Percentiles rank a stretch among this genome's conserved stretches.
These are phyloP conservation scores for Drosophila limbata DNA, from an alignment of 2,888 invertebrate species.

Conservation along the genomic window DNA sequence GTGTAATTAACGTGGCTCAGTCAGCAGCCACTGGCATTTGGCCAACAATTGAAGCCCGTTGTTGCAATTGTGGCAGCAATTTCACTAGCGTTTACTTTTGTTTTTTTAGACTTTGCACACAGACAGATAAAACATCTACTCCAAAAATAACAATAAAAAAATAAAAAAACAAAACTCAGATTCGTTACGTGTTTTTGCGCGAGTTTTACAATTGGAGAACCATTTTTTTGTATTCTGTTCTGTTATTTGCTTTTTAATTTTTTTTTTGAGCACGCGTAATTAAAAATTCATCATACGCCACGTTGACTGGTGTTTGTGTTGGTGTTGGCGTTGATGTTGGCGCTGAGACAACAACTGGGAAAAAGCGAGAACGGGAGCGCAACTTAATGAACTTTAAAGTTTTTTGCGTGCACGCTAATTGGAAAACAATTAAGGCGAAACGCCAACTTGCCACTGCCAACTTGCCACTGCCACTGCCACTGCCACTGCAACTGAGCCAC, in stretches of 20 bases:
- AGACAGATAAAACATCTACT: slow-evolving; percentile 39
- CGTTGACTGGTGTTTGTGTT: slow-evolving; percentile 42
- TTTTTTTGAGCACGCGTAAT: slow-evolving; percentile 60
- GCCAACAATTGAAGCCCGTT: slow-evolving; percentile 57
- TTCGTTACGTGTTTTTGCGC: slow-evolving; percentile 41
- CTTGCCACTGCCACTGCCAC: not conserved
- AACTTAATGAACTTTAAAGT: slow-evolving; percentile 73
- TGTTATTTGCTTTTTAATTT: slow-evolving; percentile 12
- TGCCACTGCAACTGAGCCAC: slow-evolving; percentile 27
- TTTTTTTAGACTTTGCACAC: slow-evolving; percentile 21
- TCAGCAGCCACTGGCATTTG: slow-evolving; percentile 47
- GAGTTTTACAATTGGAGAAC: slow-evolving; percentile 58
- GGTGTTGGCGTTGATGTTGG: slow-evolving; percentile 45
- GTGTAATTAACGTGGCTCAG: slow-evolving; percentile 67
- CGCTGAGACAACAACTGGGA: slow-evolving; percentile 23
- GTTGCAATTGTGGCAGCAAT: slow-evolving; percentile 52
- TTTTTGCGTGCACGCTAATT: slow-evolving; percentile 62
- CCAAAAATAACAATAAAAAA: slow-evolving; percentile 23
- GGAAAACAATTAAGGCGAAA: slow-evolving; percentile 70
- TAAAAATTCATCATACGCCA: slow-evolving; percentile 80
- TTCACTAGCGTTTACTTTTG: slow-evolving; percentile 22
- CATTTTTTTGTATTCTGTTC: slow-evolving; percentile 14
- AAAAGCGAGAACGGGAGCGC: slow-evolving; percentile 26
- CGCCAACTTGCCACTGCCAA: slow-evolving; percentile 41
- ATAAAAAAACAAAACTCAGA: slow-evolving; percentile 27